These are phyloP conservation scores for Mormyrops attenuatus DNA, from an alignment of 2,797 vertebrate species.

Conservation along the genomic window DNA sequence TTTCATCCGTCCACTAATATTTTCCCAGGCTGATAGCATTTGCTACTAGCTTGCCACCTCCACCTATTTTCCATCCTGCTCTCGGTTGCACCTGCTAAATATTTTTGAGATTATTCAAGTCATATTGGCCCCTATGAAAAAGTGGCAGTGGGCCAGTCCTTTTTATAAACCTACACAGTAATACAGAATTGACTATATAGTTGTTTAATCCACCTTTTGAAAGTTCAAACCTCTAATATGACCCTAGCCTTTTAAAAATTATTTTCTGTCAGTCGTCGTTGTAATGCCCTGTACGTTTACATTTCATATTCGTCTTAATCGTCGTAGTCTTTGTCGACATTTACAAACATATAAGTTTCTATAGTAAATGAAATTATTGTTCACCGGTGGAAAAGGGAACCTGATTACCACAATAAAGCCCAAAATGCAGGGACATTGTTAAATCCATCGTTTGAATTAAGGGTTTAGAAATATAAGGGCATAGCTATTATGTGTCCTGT, in stretches of 20 bases:
- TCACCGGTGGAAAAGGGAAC: background rate
- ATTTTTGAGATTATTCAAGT: background rate
- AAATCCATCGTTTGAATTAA: background rate
- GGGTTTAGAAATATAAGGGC: slow-evolving; percentile 9
- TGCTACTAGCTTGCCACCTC: background rate
- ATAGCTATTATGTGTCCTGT: background rate
- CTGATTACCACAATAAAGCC: background rate
- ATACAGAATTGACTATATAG: background rate
- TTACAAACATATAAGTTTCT: background rate
- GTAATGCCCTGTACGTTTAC: background rate
- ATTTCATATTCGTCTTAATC: background rate
- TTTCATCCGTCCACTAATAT: background rate
- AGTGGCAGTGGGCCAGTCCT: background rate
- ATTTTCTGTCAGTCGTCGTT: background rate
- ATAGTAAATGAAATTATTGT: background rate
- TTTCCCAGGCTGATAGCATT: background rate
- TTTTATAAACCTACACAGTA: background rate
- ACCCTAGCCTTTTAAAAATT: background rate
- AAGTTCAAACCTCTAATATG: background rate
- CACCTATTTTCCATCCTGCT: background rate
- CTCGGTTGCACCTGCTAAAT: background rate
- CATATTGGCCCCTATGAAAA: background rate
- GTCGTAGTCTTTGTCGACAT: background rate
- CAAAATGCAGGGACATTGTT: background rate
- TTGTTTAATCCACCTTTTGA: background rate